Base-by-base conservation (phyloP, 2,113 vertebrate genomes). In the Myodes glareolus region DNA sequence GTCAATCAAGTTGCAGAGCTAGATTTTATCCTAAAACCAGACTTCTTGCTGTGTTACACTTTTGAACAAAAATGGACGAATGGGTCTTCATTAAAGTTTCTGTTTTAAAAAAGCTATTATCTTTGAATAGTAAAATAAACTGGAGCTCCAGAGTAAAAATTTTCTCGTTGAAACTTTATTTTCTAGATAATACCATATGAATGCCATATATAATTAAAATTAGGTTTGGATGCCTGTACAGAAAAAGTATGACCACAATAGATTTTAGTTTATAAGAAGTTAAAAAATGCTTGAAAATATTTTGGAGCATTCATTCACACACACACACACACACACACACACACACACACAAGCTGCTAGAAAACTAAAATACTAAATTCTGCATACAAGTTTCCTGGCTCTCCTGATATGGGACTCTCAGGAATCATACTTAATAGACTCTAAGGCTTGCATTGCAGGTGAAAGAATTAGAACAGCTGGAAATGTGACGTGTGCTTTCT, bases 381-480 rank as follows among this genome's bases (percentile, higher is more conserved):
- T 77, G 45, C 78, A 45, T 29, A n/a, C 12, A 87, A 92, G 17
- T 94, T 94, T 95, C 82, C 91, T 94, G 63, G 63, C 12, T 9
- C 5, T 86, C 63, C 45, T 92, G 92, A 55, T 91, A 25, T 91
- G 76, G 90, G 84, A 42, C 73, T 92, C 21, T 86, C 76, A 77
- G 93, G 93, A 90, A 72, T 86, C 58, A 55, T 86, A 93, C 65
- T 88, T 90, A 85, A 94, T 92, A 55, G 67, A 97, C 96, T 95
- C 80, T 80, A 73, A 86, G n/a, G 94, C 92, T 95, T 96, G 93
- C 58, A 68, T 97, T 88, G 90, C 67, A 92, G n/a, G 52, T 70
- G 25, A 86, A 88, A 94, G 81, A 82, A 90, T 91, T 42, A 88
- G 50, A 93, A 50, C 52, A 93, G 50, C 65, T 76, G 72, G 84